These are phyloP conservation scores for Drosophila rufa DNA, from an alignment of 1,140 invertebrate species.

Conservation along the genomic window DNA sequence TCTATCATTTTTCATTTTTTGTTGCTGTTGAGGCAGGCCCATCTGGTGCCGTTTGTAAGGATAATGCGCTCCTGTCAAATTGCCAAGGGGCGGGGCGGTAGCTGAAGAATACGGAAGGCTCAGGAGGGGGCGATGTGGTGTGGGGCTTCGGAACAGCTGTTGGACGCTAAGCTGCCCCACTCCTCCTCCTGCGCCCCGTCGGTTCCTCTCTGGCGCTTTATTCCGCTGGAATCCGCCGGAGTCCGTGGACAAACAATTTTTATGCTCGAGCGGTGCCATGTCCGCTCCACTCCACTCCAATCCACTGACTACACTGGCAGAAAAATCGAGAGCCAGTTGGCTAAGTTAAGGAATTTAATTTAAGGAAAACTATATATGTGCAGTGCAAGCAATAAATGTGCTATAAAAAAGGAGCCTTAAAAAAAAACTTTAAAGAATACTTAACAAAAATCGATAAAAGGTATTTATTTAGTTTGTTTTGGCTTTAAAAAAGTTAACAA, in stretches of 20 bases:
- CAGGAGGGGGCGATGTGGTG: not conserved
- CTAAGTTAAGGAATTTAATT: too few relatives aligned
- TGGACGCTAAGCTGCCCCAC: constrained; percentile 57
- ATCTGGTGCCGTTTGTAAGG: constrained; percentile 71
- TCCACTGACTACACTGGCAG: not conserved
- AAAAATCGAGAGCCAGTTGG: not conserved
- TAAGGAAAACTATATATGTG: too few relatives aligned
- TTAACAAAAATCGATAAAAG: too few relatives aligned
- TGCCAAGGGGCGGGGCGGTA: constrained; percentile 50
- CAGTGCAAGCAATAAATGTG: too few relatives aligned
- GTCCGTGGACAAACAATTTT: constrained; percentile 51
- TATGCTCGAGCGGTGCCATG: constrained; percentile 49
- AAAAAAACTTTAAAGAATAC: too few relatives aligned
- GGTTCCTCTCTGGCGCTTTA: constrained; percentile 23
- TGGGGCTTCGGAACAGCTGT: constrained; percentile 53
- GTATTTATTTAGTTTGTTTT: too few relatives aligned
- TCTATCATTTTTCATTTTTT: constrained; percentile 46
- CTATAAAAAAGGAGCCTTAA: too few relatives aligned
- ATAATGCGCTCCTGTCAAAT: constrained; percentile 78
- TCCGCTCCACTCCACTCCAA: constrained; percentile 4
- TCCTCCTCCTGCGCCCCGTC: constrained; percentile 40
- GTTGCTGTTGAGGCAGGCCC: constrained; percentile 28
- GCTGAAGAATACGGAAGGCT: not conserved
- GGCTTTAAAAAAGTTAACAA: not conserved
- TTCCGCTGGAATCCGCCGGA: constrained; percentile 17